Evolutionary conservation across 2,113 vertebrate species (phyloP).

Genomic region (Cygnus atratus): DNA sequence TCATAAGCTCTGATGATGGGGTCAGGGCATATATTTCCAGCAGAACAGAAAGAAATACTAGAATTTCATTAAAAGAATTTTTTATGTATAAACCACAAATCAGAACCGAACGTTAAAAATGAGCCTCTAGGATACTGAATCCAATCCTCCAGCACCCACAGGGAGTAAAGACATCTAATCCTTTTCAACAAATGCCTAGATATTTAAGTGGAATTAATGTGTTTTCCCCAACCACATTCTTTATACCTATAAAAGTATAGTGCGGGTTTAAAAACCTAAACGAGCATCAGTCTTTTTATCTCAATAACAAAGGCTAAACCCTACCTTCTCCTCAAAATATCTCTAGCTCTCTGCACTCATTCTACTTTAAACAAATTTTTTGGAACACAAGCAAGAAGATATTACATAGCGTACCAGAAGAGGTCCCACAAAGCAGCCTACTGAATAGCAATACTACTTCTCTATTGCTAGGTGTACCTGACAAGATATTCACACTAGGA

Average conservation of each 20-base stretch:
- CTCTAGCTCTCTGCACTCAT: background rate
- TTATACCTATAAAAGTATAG: background rate
- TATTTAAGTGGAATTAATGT: background rate
- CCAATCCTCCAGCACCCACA: background rate
- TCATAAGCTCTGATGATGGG: background rate
- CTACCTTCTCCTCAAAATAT: background rate
- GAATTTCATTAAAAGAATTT: background rate
- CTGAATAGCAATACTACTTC: background rate
- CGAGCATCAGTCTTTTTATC: background rate
- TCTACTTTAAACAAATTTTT: background rate
- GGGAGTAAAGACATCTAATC: background rate
- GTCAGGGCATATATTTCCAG: background rate
- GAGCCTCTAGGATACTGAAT: background rate
- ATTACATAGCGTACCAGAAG: background rate
- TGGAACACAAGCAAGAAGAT: background rate
- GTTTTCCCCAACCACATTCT: background rate
- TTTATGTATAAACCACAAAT: conserved; percentile 6
- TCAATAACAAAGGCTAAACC: background rate
- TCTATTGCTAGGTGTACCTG: background rate
- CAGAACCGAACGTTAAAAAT: background rate
- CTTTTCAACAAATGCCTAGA: background rate
- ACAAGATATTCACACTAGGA: background rate
- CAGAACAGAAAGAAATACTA: background rate
- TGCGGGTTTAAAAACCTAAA: background rate
- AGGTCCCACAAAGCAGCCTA: background rate